Evolutionary conservation across 2,113 vertebrate genomes (phyloP), one percentile per base, ranked within the genome.

Genomic region (Actenoides hombroni): DNA sequence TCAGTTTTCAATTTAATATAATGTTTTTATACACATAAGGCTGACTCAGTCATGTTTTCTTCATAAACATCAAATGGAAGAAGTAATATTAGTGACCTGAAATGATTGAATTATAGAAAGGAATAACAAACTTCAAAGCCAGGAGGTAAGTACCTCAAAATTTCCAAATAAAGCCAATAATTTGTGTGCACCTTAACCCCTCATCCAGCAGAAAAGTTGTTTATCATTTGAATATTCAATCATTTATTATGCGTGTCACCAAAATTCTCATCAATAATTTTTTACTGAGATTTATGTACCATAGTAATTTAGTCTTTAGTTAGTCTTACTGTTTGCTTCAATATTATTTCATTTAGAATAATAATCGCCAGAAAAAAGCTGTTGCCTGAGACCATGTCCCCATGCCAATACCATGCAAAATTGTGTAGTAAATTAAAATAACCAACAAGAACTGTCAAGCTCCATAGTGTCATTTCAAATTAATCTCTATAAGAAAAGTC

Each of bases 361-460:
- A 95, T 87, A 95, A 87, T 91, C 91, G 90, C 57, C 76, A 93
- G 75, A 97, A 92, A 57, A 93, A 94, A 92, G 54, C 70, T 82
- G 74, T 91, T 97, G 79, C 83, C 96, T 83, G 63, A 91, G 86
- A 96, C 87, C 59, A 54, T 46, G 75, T 83, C 86, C 91, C 82
- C 71, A 73, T 83, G 85, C 83, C 92, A 95, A 88, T 94, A 97
- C 87, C 96, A 95, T 94, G 91, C 84, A 97, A 97, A 98, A 97
- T 96, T 96, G 87, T 91, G 91, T 93, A 91, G 81, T 84, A 96
- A 95, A 97, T 97, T 77, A 97, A 96, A 98, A 96, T 94, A 95
- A 93, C 51, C 94, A 95, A 90, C 85, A 39, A 81, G 88, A 90
- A 65, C 60, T 78, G 83, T 96, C 80, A 92, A 89, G 78, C n/a